A percentile compares a stretch with the other conserved stretches of the same genome.
phyloP scores from a whole-genome alignment of 2,113 vertebrate genomes.

The Trematomus loennbergii region DNA sequence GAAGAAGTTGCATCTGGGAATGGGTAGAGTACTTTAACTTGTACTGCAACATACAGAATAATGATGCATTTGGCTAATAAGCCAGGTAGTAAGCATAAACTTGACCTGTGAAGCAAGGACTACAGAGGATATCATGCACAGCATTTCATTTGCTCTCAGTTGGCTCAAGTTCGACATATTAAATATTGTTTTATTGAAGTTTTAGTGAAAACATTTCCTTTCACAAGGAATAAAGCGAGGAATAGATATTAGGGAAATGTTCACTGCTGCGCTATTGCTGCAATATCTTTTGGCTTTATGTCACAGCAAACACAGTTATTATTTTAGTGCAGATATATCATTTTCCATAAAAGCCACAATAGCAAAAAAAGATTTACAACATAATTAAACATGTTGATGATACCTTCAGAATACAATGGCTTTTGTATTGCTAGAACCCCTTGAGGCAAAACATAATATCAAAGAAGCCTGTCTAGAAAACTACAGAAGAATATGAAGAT shows the following conservation, averaged over 20 bases:
- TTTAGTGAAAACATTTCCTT: neutral
- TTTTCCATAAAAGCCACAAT: neutral
- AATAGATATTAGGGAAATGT: neutral
- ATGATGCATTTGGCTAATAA: neutral
- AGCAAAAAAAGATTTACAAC: neutral
- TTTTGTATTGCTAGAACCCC: neutral
- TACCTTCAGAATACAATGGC: neutral
- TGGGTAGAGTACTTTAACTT: constrained; percentile 15
- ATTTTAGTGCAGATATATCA: neutral
- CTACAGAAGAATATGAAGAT: too few relatives aligned
- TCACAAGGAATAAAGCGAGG: neutral
- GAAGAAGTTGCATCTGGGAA: constrained; percentile 20
- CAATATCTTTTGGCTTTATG: neutral
- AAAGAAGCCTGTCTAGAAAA: too few relatives aligned
- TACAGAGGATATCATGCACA: constrained; percentile 1
- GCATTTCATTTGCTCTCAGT: constrained; percentile 13
- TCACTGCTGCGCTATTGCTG: neutral
- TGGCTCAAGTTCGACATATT: constrained; percentile 2
- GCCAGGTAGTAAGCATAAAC: constrained; percentile 18
- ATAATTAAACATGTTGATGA: neutral
- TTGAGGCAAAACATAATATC: neutral
- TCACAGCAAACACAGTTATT: neutral
- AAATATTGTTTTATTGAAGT: neutral
- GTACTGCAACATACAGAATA: constrained; percentile 34
- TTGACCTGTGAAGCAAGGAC: neutral